Evolutionary conservation across 2,113 vertebrate species (phyloP), one percentile per base, ranked within the genome.

Genomic region (Oenanthe melanoleuca): DNA sequence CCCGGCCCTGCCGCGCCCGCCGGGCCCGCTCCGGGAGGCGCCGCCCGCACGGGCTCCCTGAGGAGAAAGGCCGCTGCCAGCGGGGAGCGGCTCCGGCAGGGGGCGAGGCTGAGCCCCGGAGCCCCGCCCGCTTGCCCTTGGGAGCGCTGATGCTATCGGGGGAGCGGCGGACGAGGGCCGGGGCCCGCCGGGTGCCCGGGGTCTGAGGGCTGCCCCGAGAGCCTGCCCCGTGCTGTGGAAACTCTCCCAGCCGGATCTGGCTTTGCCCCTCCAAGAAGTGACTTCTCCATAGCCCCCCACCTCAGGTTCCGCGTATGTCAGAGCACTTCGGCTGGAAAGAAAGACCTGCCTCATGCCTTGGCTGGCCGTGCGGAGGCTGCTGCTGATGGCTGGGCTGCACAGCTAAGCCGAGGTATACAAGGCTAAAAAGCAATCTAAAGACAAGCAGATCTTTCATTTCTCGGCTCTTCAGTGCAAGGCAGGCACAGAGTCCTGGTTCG

Each of bases 71-170:
- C 14, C 6, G 12, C 56, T 3, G 31, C 3, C 22, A 1, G 11
- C 2, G 3, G 9, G 28, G 15, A 86, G 49, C 11, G 18, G 45
- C 4, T 26, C 78, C 91, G 65, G 55, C 78, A 92, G 86, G 52
- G 93, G 91, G 88, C 86, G 88, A 95, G 64, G 59, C 64, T 60
- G 93, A 92, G 93, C 73, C 2, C 38, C 2, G 2, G 23, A 60
- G 63, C 44, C 31, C n/a, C 37, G 44, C 37, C n/a, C 29, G 14
- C 17, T 22, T 25, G 20, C 10, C 12, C 26, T 8, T 50, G 49
- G 24, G 49, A 50, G 49, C 49, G 49, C 49, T 26, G 24, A 22
- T 31, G n/a, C 49, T 9, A 22, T 18, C 11, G 1, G 37, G 8
- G 47, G 12, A 4, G 6, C n/a, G 6, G 5, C 9, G 11, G 49